A percentile compares a stretch with the other conserved stretches of the same genome.
These are phyloP conservation scores for Aphelocoma californica DNA, from an alignment of 2,797 vertebrate species.

Conservation along the genomic window DNA sequence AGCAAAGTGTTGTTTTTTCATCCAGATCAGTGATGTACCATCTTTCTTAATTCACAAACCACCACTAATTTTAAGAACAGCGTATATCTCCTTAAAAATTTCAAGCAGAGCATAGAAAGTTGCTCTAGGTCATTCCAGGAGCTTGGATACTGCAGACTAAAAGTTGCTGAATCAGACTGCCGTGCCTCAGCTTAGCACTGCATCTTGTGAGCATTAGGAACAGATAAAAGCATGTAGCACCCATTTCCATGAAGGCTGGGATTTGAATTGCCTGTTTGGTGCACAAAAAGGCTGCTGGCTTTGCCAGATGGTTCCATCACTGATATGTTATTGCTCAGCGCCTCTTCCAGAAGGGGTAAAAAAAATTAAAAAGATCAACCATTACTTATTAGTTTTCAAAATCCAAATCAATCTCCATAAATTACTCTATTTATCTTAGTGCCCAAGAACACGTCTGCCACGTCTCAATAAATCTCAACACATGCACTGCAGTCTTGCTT, in stretches of 20 bases:
- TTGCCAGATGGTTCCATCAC: slow-evolving; percentile 20
- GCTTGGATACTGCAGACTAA: not conserved
- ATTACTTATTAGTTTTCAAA: slow-evolving; percentile 34
- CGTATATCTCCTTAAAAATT: not conserved
- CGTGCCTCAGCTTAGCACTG: not conserved
- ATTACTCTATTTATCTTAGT: slow-evolving; percentile 52
- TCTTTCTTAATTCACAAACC: not conserved
- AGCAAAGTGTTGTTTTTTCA: not conserved
- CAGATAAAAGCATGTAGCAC: not conserved
- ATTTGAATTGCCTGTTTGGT: not conserved
- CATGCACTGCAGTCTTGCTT: not conserved
- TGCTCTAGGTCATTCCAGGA: not conserved
- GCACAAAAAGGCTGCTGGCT: not conserved
- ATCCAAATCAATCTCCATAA: slow-evolving; percentile 34
- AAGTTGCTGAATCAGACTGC: slow-evolving; percentile 6
- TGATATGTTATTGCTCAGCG: not conserved
- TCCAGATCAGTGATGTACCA: not conserved
- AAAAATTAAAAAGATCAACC: not conserved
- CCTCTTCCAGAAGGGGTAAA: not conserved
- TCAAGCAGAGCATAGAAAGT: not conserved
- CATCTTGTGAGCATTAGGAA: not conserved
- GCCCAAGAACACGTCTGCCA: not conserved
- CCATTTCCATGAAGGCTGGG: not conserved
- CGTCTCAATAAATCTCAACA: not conserved
- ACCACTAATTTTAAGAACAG: not conserved